Evolutionary conservation across 2,888 invertebrate species (phyloP).

Genomic region (Girardia tigrina): DNA sequence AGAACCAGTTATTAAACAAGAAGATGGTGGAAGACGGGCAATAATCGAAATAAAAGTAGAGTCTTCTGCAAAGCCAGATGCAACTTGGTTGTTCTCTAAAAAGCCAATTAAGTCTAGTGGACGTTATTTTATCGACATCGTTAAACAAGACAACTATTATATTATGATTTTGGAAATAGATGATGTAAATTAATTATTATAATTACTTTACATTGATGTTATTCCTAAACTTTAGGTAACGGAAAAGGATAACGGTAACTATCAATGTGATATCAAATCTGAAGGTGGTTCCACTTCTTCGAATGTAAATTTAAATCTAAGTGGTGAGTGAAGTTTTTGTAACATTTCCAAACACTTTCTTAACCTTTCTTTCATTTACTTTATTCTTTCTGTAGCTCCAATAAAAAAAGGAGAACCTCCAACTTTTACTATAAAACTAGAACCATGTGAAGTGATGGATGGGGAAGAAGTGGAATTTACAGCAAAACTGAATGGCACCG

Average conservation of each 20-base stretch:
- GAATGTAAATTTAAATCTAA: conserved; percentile 27
- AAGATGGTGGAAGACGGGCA: conserved; percentile 62
- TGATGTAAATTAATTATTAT: conserved; percentile 40
- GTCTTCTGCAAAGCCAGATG: conserved; percentile 36
- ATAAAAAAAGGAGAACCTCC: not conserved
- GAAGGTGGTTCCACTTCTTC: conserved; percentile 16
- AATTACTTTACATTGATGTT: not conserved
- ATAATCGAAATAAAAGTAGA: conserved; percentile 40
- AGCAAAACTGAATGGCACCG: conserved; percentile 45
- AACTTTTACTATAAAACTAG: not conserved
- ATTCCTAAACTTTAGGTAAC: conserved; percentile 14
- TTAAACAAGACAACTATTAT: conserved; percentile 54
- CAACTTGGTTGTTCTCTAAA: conserved; percentile 29
- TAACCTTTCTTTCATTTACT: no score
- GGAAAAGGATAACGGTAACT: conserved; percentile 32
- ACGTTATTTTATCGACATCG: conserved; percentile 68
- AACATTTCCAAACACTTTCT: no score
- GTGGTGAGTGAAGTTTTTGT: no score
- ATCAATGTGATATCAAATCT: conserved; percentile 27
- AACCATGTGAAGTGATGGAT: not conserved
- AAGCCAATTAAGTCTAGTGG: conserved; percentile 47
- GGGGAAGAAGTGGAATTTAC: conserved; percentile 40
- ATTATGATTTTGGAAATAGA: conserved; percentile 41
- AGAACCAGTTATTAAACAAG: conserved; percentile 74
- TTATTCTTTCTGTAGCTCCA: not conserved